Base-by-base conservation (phyloP, 2,888 invertebrate species). In the Ametastegia equiseti region DNA sequence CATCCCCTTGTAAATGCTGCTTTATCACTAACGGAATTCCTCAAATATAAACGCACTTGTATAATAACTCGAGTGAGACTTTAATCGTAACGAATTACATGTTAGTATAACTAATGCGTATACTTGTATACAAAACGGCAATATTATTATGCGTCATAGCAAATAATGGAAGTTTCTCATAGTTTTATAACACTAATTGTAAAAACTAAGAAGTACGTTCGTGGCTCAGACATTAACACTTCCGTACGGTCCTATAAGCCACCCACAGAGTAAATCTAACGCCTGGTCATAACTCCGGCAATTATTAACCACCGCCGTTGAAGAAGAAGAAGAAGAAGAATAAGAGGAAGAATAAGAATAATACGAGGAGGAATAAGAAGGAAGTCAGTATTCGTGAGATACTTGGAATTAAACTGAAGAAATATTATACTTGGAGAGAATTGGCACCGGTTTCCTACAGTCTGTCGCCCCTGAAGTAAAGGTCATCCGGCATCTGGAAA, bases 401-500 rank as follows among this genome's bases (percentile, higher is more conserved):
- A 60, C 60, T 60, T 60, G 39, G 36, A 39, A 67, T 67, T 67
- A 39, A 67, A 67, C 39, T 39, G 65, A 7, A 19, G 65, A 67
- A 67, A 67, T 67, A 67, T 67, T 15, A 67, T 36, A 39, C 19
- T 9, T n/a, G 11, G 65, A 30, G 71, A 71, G 47, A 45, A 71
- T 71, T 47, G 71, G 45, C 65, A 65, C 65, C 47, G 7, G 27
- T 47, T 71, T 71, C 30, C 45, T 33, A 23, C 71, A 33, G 73
- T 69, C 80, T 54, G 80, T 65, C 67, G 47, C 42, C 65, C 78
- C 23, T 30, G n/a, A 78, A 45, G 65, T 81, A 50, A 80, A 67
- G 65, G 77, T 78, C 81, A 81, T 81, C 78, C 80, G 83, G 36
- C 36, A 45, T 50, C 65, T 36, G 50, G 33, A 75, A 75, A 86